Evolutionary conservation across 2,888 invertebrate genomes (phyloP).

Genomic region (Invenusta paracnida): DNA sequence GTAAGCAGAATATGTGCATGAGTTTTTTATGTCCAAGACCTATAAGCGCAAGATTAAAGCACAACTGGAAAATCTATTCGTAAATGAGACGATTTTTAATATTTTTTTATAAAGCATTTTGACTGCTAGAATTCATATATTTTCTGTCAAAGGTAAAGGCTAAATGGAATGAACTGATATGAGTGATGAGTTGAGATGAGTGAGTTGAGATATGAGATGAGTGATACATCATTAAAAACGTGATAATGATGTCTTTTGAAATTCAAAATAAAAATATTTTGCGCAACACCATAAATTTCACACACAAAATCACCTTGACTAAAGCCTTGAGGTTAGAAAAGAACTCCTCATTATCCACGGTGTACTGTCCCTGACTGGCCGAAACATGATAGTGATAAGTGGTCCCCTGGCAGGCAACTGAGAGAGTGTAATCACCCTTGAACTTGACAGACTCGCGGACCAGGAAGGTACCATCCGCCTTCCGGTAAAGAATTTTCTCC

Average conservation of each 20-base stretch:
- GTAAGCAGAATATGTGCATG: too few species aligned
- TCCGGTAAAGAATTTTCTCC: neutral
- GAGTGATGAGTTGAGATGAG: too few species aligned
- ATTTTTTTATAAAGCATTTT: too few species aligned
- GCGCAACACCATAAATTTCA: neutral
- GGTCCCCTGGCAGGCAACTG: neutral
- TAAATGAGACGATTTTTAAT: too few species aligned
- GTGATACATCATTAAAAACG: neutral
- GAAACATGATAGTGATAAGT: neutral
- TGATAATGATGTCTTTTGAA: neutral
- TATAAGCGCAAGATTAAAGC: too few species aligned
- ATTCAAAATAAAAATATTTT: neutral
- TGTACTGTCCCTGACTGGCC: neutral
- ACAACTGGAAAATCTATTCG: too few species aligned
- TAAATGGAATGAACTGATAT: too few species aligned
- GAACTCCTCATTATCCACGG: neutral
- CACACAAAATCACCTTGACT: neutral
- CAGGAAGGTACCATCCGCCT: slow-evolving; percentile 4
- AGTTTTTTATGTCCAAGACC: too few species aligned
- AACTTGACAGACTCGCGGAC: neutral
- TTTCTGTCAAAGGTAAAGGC: too few species aligned
- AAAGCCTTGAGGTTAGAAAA: neutral
- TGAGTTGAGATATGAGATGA: too few species aligned
- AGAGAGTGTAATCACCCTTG: slow-evolving; percentile 21
- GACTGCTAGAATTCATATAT: too few species aligned